Evolutionary conservation across 2,888 invertebrate genomes (phyloP).

Genomic region (Watsonalla cultraria): DNA sequence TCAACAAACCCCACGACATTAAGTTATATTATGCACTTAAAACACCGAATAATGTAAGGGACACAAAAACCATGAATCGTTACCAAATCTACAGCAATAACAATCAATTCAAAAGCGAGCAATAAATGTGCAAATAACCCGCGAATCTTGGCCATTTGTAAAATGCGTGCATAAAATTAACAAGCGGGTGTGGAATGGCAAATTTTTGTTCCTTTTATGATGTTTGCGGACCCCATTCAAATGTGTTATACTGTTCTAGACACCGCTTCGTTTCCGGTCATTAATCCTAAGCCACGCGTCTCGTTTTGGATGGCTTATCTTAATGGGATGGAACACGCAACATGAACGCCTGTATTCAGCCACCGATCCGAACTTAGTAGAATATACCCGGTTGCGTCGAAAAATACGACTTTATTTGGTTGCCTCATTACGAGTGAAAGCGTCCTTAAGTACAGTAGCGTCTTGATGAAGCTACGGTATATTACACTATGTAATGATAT

Average conservation of each 20-base stretch:
- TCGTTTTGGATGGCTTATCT: constrained; percentile 57
- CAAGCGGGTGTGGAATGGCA: neutral
- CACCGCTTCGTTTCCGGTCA: constrained; percentile 53
- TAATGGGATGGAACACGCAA: constrained; percentile 55
- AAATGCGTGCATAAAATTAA: constrained; percentile 1
- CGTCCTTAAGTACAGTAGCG: neutral
- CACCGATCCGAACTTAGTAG: constrained; percentile 35
- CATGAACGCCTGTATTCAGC: constrained; percentile 31
- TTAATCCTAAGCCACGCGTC: constrained; percentile 55
- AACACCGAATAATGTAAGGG: too few relatives aligned
- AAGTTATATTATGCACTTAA: too few relatives aligned
- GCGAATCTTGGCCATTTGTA: neutral
- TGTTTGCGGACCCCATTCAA: constrained; percentile 28
- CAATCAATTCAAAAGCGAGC: neutral
- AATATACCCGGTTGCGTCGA: constrained; percentile 23
- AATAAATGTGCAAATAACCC: neutral
- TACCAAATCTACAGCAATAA: neutral
- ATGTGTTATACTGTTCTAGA: constrained; percentile 39
- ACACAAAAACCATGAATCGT: neutral
- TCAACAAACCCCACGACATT: too few relatives aligned
- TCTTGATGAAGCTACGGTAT: neutral
- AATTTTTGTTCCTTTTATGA: constrained; percentile 18
- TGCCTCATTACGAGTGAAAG: neutral
- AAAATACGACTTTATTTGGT: constrained; percentile 2
- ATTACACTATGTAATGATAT: neutral